phyloP scores from a whole-genome alignment of 1,140 invertebrate genomes.

The Onthophagus taurus region DNA sequence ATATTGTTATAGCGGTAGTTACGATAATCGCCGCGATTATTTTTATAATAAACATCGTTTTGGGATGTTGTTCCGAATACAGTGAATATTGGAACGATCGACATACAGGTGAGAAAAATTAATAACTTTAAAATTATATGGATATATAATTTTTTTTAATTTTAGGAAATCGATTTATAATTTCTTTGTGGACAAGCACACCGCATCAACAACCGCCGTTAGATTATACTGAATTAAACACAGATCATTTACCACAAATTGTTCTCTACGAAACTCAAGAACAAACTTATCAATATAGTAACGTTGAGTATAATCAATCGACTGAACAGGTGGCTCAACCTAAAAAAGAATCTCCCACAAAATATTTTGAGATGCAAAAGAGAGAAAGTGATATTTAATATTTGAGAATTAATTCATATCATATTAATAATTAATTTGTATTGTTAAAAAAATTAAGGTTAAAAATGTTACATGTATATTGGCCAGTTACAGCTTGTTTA shows the following conservation, averaged over 20 bases:
- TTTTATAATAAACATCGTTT: constrained; percentile 63
- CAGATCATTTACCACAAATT: constrained; percentile 13
- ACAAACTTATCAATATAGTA: constrained; percentile 30
- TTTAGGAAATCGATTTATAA: constrained; percentile 74
- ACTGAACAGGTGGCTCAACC: not conserved
- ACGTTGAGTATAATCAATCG: constrained; percentile 24
- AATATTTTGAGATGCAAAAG: constrained; percentile 68
- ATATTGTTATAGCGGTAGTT: constrained; percentile 67
- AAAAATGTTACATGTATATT: constrained; percentile 34
- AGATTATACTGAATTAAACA: constrained; percentile 64
- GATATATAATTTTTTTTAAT: constrained; percentile 20
- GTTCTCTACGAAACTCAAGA: constrained; percentile 37
- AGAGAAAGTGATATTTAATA: constrained; percentile 69
- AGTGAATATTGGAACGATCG: constrained; percentile 71
- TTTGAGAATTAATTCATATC: not conserved
- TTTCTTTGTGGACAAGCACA: constrained; percentile 71
- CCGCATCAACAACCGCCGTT: constrained; percentile 75
- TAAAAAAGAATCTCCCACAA: constrained; percentile 27
- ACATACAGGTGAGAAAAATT: constrained; percentile 68
- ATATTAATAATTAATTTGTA: no score
- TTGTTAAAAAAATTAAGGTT: constrained; percentile 8
- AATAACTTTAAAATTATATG: no score
- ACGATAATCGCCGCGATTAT: constrained; percentile 57
- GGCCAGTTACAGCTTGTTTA: constrained; percentile 58
- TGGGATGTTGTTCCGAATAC: constrained; percentile 70